Evolutionary conservation across 2,888 invertebrate species (phyloP).

Genomic region (Leptarthrus brevirostris): DNA sequence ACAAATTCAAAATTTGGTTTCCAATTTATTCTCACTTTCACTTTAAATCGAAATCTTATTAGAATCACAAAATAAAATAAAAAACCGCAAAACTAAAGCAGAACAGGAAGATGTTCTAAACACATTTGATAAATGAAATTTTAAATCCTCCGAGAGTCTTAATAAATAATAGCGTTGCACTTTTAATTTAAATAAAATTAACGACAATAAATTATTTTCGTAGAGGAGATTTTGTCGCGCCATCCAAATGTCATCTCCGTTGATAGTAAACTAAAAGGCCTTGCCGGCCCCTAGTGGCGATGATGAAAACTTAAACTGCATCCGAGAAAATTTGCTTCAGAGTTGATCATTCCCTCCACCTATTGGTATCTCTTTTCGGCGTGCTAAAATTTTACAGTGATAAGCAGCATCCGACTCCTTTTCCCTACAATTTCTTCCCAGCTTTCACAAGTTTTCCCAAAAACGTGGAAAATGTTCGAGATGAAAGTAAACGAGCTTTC

Average conservation of each 20-base stretch:
- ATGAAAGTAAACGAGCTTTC: conserved; percentile 36
- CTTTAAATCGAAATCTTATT: too few species aligned
- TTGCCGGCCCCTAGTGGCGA: conserved; percentile 53
- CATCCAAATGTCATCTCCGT: conserved; percentile 61
- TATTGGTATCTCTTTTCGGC: conserved; percentile 9
- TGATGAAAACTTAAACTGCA: conserved; percentile 52
- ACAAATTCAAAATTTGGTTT: too few species aligned
- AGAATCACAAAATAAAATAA: too few species aligned
- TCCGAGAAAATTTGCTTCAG: conserved; percentile 39
- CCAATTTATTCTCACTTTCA: too few species aligned
- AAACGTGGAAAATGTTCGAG: conserved; percentile 39
- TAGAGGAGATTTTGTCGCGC: conserved; percentile 55
- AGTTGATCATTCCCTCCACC: neutral
- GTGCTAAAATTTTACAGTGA: neutral
- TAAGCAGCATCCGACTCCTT: conserved; percentile 32
- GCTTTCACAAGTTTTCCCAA: conserved; percentile 18
- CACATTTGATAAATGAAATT: too few species aligned
- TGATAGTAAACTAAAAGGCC: conserved; percentile 60
- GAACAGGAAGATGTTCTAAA: too few species aligned
- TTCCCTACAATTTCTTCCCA: conserved; percentile 15
- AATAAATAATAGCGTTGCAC: neutral
- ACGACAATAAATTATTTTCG: too few species aligned
- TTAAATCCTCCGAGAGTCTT: too few species aligned
- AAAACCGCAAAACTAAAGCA: too few species aligned
- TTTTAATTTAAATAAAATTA: conserved; percentile 49